A percentile compares a stretch with the other conserved stretches of the same genome.
Conservation (phyloP, 1,140 invertebrate species). For the Drosophila seguyi region DNA sequence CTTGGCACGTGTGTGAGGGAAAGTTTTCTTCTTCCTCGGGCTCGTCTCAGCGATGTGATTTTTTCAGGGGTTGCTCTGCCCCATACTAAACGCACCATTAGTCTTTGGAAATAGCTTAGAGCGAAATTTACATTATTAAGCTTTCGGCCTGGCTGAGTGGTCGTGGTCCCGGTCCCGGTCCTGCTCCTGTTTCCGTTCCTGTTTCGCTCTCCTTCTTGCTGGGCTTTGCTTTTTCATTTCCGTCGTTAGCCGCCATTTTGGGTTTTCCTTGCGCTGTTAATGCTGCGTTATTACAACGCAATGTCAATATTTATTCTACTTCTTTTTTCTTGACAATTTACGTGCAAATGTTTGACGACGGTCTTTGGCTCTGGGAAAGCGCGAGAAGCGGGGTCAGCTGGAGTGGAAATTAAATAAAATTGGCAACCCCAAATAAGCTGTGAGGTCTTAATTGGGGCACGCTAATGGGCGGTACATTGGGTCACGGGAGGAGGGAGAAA, state of each 20-base stretch:
- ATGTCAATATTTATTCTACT: constrained; percentile 75
- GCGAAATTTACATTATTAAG: constrained; percentile 83
- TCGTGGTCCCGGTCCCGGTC: constrained; percentile 7
- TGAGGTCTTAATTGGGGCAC: constrained; percentile 58
- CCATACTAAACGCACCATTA: constrained; percentile 78
- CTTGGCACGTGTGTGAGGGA: constrained; percentile 54
- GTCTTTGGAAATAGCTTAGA: constrained; percentile 84
- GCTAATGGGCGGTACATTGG: constrained; percentile 28
- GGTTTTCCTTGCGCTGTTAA: constrained; percentile 59
- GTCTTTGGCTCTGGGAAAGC: constrained; percentile 9
- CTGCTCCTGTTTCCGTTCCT: constrained; percentile 10
- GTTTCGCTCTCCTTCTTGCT: constrained; percentile 5
- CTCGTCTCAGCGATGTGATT: constrained; percentile 21
- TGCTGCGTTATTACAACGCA: constrained; percentile 83
- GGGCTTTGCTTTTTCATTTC: constrained; percentile 65
- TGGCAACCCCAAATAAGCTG: constrained; percentile 73
- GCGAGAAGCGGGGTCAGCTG: not conserved
- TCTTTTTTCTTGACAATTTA: constrained; percentile 60
- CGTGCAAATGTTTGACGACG: constrained; percentile 70
- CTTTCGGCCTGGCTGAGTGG: constrained; percentile 53
- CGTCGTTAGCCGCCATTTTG: constrained; percentile 64
- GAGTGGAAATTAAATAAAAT: constrained; percentile 74
- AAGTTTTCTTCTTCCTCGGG: constrained; percentile 50
- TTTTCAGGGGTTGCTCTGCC: constrained; percentile 55
- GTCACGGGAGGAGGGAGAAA: not conserved